These are phyloP conservation scores for Drosophila paranaensis DNA, from an alignment of 2,888 invertebrate genomes.

Conservation along the genomic window DNA sequence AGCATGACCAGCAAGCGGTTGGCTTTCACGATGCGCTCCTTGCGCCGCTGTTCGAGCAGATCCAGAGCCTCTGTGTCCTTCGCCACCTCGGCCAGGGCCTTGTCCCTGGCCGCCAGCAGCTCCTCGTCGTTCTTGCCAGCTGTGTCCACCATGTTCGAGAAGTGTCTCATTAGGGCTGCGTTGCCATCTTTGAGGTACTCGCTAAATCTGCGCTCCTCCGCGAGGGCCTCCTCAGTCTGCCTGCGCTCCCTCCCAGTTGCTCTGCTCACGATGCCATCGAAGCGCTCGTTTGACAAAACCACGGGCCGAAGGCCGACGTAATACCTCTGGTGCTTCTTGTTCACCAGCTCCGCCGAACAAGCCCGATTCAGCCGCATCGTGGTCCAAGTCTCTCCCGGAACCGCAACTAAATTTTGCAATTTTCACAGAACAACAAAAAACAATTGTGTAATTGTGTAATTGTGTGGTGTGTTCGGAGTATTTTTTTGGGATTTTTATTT, in stretches of 20 bases:
- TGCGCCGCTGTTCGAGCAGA: conserved; percentile 42
- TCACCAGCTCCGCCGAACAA: conserved; percentile 15
- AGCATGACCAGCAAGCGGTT: conserved; percentile 41
- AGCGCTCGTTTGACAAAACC: conserved; percentile 56
- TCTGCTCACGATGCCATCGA: conserved; percentile 42
- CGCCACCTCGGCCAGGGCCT: not conserved
- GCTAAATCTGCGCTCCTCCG: conserved; percentile 58
- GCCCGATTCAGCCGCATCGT: conserved; percentile 16
- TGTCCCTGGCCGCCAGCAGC: conserved; percentile 1
- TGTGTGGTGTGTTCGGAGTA: not conserved
- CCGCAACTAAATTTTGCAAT: not conserved
- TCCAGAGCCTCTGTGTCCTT: conserved; percentile 8
- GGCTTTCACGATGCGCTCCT: conserved; percentile 60
- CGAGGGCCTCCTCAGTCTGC: conserved; percentile 20
- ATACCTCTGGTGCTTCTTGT: not conserved
- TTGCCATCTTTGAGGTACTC: conserved; percentile 58
- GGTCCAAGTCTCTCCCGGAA: not conserved
- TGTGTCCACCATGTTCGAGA: conserved; percentile 23
- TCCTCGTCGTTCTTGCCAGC: conserved; percentile 14
- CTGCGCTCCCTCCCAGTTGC: conserved; percentile 30
- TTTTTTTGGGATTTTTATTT: not conserved
- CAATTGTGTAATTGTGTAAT: not conserved
- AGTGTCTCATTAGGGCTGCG: conserved; percentile 35
- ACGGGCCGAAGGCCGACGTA: conserved; percentile 29
- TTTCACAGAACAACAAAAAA: not conserved